These are phyloP conservation scores for Timema podura DNA, from an alignment of 2,888 invertebrate genomes.

Conservation along the genomic window DNA sequence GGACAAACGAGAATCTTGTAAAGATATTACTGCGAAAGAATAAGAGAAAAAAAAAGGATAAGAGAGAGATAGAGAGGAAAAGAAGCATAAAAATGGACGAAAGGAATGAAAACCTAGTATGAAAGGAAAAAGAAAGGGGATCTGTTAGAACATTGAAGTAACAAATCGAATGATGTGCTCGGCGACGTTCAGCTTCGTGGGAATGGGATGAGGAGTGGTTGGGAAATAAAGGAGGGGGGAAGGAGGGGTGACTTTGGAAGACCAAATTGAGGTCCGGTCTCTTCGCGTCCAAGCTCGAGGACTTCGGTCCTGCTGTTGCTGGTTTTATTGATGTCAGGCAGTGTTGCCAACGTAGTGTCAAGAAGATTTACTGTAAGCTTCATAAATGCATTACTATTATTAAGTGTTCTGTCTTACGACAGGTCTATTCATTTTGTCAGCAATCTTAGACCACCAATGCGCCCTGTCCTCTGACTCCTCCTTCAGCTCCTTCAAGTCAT, in stretches of 20 bases:
- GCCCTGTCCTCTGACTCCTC: no score
- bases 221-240: conserved; percentile 15
- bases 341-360: no score
- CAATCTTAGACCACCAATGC: no score
- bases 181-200: conserved; percentile 19
- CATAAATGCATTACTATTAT: no score
- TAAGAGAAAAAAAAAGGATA: background rate
- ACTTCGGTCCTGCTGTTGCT: no score
- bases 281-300: no score
- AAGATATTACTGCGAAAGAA: background rate
- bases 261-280: no score
- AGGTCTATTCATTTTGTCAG: no score
- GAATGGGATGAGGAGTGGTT: conserved; percentile 1
- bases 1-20: background rate
- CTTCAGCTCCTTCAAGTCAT: no score
- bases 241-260: background rate
- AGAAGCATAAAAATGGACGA: background rate
- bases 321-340: no score
- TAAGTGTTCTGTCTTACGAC: no score
- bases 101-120: background rate
- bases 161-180: conserved; percentile 28
- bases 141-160: conserved; percentile 16
- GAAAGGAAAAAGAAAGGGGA: conserved; percentile 8
- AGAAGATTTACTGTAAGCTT: no score
- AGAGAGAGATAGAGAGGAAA: background rate